These are phyloP conservation scores for Polypedilum vanderplanki DNA, from an alignment of 1,140 invertebrate species.

Conservation along the genomic window DNA sequence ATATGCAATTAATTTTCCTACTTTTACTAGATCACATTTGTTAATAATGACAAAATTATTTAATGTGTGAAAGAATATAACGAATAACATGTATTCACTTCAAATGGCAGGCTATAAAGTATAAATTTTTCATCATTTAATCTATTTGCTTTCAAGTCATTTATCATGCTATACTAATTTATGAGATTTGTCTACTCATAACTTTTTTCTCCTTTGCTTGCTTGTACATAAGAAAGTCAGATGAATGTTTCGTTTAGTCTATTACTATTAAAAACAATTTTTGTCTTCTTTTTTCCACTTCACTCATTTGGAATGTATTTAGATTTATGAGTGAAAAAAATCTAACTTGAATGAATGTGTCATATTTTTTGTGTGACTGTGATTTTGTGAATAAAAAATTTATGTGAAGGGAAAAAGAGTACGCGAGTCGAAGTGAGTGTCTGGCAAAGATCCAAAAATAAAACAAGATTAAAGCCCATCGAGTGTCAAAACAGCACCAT, in stretches of 20 bases:
- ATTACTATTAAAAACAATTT: not conserved
- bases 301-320: not conserved
- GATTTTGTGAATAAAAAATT: not conserved
- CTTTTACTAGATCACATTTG: too few species aligned
- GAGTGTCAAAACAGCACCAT: slow-evolving; percentile 24
- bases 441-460: slow-evolving; percentile 24
- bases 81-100: too few species aligned
- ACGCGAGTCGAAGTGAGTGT: not conserved
- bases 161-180: slow-evolving; percentile 21
- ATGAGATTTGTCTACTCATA: slow-evolving; percentile 12
- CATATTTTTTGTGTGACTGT: not conserved
- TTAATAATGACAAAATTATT: too few species aligned
- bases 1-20: too few species aligned
- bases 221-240: not conserved
- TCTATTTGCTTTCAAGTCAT: slow-evolving; percentile 23
- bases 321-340: slow-evolving; percentile 22
- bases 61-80: too few species aligned
- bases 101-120: not conserved
- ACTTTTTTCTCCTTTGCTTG: not conserved
- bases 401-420: too few species aligned
- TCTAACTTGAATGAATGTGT: not conserved
- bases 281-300: not conserved
- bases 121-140: slow-evolving; percentile 28
- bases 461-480: slow-evolving; percentile 21
- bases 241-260: not conserved